phyloP scores from a whole-genome alignment of 2,888 invertebrate genomes.

The Fragum whitleyi region DNA sequence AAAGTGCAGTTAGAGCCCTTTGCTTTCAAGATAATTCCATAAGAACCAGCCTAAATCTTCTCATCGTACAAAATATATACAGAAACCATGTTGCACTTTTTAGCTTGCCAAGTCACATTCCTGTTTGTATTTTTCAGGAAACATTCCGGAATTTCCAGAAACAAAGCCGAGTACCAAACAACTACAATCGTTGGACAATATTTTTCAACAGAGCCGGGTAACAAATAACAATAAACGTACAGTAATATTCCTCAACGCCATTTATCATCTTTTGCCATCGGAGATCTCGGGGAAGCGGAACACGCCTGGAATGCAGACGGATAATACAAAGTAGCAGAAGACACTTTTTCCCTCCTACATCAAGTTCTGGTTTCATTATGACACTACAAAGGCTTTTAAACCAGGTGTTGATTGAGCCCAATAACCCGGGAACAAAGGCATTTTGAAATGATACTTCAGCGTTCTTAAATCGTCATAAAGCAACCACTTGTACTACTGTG shows the following conservation, averaged over 20 bases:
- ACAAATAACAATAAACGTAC: constrained; percentile 6
- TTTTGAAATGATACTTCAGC: background rate
- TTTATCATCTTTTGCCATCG: constrained; percentile 13
- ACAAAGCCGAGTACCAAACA: background rate
- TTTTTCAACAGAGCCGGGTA: background rate
- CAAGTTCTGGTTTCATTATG: constrained; percentile 14
- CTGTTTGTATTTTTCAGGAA: constrained; percentile 8
- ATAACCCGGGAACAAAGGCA: background rate
- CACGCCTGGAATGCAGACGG: constrained; percentile 21
- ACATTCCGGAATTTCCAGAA: constrained; percentile 3
- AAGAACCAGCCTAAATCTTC: too few relatives aligned
- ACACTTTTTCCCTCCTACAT: background rate
- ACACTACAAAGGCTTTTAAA: constrained; percentile 10
- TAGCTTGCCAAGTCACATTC: too few relatives aligned
- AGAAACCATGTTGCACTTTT: too few relatives aligned
- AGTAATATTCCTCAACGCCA: constrained; percentile 5
- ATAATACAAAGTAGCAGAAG: constrained; percentile 15
- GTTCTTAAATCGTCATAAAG: background rate
- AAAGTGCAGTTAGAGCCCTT: too few relatives aligned
- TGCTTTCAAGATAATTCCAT: too few relatives aligned
- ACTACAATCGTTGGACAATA: background rate
- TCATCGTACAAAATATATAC: too few relatives aligned
- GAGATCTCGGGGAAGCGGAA: background rate
- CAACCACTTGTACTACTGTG: background rate
- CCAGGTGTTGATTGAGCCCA: background rate